Conservation (phyloP, 1,140 invertebrate species). For the Drosophila burlai region DNA sequence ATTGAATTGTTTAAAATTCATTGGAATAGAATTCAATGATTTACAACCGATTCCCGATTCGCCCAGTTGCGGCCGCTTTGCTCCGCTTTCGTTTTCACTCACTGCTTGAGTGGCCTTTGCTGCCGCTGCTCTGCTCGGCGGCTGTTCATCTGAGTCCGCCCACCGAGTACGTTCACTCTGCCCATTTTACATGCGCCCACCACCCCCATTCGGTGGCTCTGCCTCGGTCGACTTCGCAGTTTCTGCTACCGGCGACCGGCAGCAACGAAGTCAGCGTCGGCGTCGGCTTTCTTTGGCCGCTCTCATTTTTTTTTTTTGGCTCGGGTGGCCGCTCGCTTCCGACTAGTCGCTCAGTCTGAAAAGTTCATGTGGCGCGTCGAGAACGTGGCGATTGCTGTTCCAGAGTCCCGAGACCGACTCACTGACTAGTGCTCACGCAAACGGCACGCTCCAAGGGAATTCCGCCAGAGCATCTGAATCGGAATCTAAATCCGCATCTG, state of each 20-base stretch:
- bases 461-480: constrained; percentile 51
- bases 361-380: constrained; percentile 76
- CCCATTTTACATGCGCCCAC: constrained; percentile 34
- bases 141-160: constrained; percentile 8
- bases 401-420: constrained; percentile 26
- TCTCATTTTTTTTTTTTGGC: constrained; percentile 44
- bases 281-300: constrained; percentile 50
- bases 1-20: constrained; percentile 8
- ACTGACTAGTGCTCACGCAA: constrained; percentile 33
- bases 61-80: constrained; percentile 1
- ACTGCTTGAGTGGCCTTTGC: constrained; percentile 19
- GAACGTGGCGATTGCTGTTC: constrained; percentile 64
- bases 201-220: constrained; percentile 1
- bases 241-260: constrained; percentile 57
- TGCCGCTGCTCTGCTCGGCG: constrained; percentile 1
- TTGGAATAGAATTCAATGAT: constrained; percentile 11
- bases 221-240: constrained; percentile 16
- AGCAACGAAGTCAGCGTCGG: constrained; percentile 12
- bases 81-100: constrained; percentile 53
- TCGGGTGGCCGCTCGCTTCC: constrained; percentile 50
- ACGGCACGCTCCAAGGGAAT: constrained; percentile 38
- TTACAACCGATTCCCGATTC: constrained; percentile 5
- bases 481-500: constrained; percentile 41
- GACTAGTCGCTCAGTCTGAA: constrained; percentile 67
- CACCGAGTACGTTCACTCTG: neutral